A percentile compares a stretch with the other conserved stretches of the same genome.
phyloP scores from a whole-genome alignment of 1,140 invertebrate species.

The Zaprionus africanus region DNA sequence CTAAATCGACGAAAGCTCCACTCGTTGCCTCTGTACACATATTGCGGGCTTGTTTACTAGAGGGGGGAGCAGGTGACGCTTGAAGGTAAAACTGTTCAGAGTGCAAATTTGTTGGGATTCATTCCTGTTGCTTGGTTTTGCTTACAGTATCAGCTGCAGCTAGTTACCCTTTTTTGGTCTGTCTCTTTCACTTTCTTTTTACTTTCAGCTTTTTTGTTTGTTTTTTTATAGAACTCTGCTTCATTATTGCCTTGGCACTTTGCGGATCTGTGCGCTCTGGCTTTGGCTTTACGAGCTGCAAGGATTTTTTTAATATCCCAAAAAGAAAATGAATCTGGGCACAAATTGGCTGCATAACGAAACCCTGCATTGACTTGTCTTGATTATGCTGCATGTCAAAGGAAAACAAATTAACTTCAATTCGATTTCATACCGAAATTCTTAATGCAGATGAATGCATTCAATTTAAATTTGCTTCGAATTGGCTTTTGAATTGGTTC shows the following conservation, averaged over 20 bases:
- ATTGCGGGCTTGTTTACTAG: constrained; percentile 28
- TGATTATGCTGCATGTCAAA: constrained; percentile 12
- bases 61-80: not conserved
- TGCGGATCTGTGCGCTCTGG: not conserved
- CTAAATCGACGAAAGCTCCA: constrained; percentile 23
- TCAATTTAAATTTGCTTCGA: constrained; percentile 30
- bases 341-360: not conserved
- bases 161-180: constrained; percentile 8
- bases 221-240: constrained; percentile 21
- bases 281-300: constrained; percentile 9
- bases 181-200: not conserved
- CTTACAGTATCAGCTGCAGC: constrained; percentile 10
- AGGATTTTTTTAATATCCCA: not conserved
- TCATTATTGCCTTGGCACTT: constrained; percentile 46
- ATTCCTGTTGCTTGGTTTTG: constrained; percentile 33
- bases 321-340: constrained; percentile 25
- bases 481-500: no score
- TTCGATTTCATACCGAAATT: constrained; percentile 19
- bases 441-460: constrained; percentile 27
- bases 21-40: constrained; percentile 18
- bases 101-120: constrained; percentile 44
- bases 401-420: constrained; percentile 36
- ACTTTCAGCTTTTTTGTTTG: not conserved
- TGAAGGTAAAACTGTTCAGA: constrained; percentile 23
- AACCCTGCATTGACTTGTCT: constrained; percentile 17